Evolutionary conservation across 2,113 vertebrate genomes (phyloP), one percentile per base, ranked within the genome.

Genomic region (Pavo muticus): DNA sequence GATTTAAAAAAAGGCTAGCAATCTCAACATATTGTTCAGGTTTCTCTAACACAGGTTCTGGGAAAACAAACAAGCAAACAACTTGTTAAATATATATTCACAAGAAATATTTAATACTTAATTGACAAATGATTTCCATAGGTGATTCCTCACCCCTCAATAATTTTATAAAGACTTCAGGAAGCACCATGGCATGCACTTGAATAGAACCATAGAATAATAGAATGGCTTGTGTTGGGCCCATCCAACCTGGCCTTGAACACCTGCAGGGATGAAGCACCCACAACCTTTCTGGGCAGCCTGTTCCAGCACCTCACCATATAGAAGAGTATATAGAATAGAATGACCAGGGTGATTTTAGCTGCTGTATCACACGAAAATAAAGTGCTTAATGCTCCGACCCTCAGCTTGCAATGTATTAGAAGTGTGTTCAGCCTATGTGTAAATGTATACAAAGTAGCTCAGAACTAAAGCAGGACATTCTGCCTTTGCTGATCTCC

Each of bases 11-110:
- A 1, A 95, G 90, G 61, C 98, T 98, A 91, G 96, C 91, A 74
- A 98, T 97, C 76, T 98, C 98, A 88, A 98, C 35, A 63, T 98
- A 72, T 64, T 98, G 95, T 50, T 98, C 98, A 74, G 97, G 82
- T 88, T 98, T 96, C 84, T 97, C 91, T 39, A 90, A 25, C 47
- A 94, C 8, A 40, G 60, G 17, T 56, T 97, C 98, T 98, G 86
- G 67, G 80, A 94, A 86, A 90, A 68, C 86, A 85, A 82, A 35
- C 35, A 35, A 35, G 35, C 82, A 0, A 84, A 0, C 7, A 92
- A 50, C 5, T 71, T 72, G 27, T 91, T 79, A 83, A 72, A 86
- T 54, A 84, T 6, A 39, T 9, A 64, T 76, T 59, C 4, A 44
- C 21, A 72, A 60, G 13, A 78, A 69, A 72, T 30, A 77, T n/a